Base-by-base conservation (phyloP, 2,797 vertebrate species). In the Xiphophorus birchmanni region DNA sequence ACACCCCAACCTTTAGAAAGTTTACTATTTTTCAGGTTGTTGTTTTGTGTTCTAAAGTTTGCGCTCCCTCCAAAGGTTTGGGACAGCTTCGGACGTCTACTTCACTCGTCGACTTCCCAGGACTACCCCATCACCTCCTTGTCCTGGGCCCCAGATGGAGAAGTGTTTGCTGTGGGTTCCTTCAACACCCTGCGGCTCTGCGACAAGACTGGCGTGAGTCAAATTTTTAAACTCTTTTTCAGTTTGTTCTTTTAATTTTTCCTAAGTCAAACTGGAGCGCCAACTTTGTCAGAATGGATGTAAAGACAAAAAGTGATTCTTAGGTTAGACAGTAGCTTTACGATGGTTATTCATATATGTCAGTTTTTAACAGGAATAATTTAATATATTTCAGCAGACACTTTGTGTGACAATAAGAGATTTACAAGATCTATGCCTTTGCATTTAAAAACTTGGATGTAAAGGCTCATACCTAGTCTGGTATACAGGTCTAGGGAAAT, bases 151-250 rank as follows among this genome's bases (percentile, higher is more conserved):
- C 96, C 95, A 74, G 97, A 98, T 84, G 98, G 98, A 42, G 97
- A 99, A 78, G 86, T 98, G 58, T 99, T 99, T 90, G 97, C 98
- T 1, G 91, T 98, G 93, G 98, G 98, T 42, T 98, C 98, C 35
- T 99, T 99, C 91, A 97, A 98, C 92, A 99, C 97, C 11, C 93
- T 99, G 79, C 95, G 97, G 2, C 96, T 99, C 12, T 99, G 98
- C 74, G 98, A 99, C 94, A 99, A 97, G 95, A 98, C 97, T 2
- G 98, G 98, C 95, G 98, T 99, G 96, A 97, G 98, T 74, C 58
- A 78, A 82, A 11, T 26, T 7, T 10, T 56, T 82, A 52, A 26
- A 73, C 17, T 60, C 10, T 60, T 8, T 7, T 56, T 50, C 58
- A 75, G 0, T 75, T 2, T 42, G 42, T 23, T 75, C 17, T 73